Base-by-base conservation (phyloP, 2,113 vertebrate species). In the Theristicus caerulescens region DNA sequence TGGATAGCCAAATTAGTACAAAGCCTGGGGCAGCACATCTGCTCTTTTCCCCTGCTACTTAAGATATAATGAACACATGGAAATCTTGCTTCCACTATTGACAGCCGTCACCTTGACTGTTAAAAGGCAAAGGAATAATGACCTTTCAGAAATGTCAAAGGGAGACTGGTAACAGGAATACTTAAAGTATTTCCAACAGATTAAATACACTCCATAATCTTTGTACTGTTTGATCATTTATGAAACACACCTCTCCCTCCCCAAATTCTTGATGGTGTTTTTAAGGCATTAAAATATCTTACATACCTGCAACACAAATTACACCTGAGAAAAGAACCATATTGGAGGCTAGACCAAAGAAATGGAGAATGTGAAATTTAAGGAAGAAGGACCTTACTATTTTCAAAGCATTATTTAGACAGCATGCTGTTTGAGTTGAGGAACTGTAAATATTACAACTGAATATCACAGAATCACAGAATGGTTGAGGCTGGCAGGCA, bases 1-100 rank as follows among this genome's bases (percentile, higher is more conserved):
- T 92, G 96, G 67, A 77, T 17, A 93, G 80, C n/a, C 65, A 86
- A 90, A 92, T 73, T 61, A 93, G 65, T 22, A 55, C 22, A 85
- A 96, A 82, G 94, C 88, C 94, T 76, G 54, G 54, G 85, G 91
- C 81, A 90, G 82, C 51, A 93, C 86, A 96, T 73, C 93, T 96
- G 96, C 72, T 82, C 62, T 70, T 92, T 92, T 8, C 42, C 55
- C 54, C 46, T 84, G 61, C 47, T 84, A 72, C 65, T 77, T 76
- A 51, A 51, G 47, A 29, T 40, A 84, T 44, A 91, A 93, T 4
- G 34, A 96, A 58, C 78, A 94, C 64, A 97, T 94, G 91, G 88
- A 88, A 95, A 95, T 66, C 79, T 88, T 7, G 8, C 73, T 90
- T 85, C 27, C 38, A 89, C 16, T 26, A 57, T 54, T 90, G 90